Evolutionary conservation across 1,140 invertebrate species (phyloP), one percentile per base, ranked within the genome.

Genomic region (Oncopodura yosiiana): DNA sequence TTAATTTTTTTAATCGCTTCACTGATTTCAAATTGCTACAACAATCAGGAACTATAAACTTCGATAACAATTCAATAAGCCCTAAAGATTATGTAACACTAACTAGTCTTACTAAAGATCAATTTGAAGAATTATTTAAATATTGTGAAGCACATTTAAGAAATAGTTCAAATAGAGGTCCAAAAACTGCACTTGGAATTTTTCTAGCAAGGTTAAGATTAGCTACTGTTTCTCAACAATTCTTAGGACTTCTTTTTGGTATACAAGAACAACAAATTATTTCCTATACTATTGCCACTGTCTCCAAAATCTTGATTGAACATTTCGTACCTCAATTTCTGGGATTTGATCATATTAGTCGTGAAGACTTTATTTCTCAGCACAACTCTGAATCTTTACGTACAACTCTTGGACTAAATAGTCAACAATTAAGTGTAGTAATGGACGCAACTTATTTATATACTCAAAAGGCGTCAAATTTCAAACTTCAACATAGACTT

Each of bases 391-490:
- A 27, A 32, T 36, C 3, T 30, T 21, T 37, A 2, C 3, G 18
- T 1, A 34, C 2, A 4, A 14, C 53, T 1, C 44, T 8, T n/a
- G 32, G 18, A 29, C n/a, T 24, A 2, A 9, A 36, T 14, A 36
- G 27, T 3, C 41, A 56, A 1, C 9, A 16, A 3, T 1, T 56
- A 9, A 21, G 43, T 2, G 2, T 39, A 4, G 8, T 53, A n/a
- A 8, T 26, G 1, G 58, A 60, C 32, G 53, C 27, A 6, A 60
- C 55, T 1, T 60, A 60, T 37, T 24, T 60, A 9, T 56, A 51
- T 26, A 49, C 45, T 21, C 4, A 60, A 14, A 51, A 48, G n/a
- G 21, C 53, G 1, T 18, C 24, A 2, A 34, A 60, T 23, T 48
- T 37, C 18, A 16, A n/a, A 2, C 12, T 9, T 3, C 53, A 56